Conservation (phyloP, 2,888 invertebrate genomes). For the Spicauda simplicius region DNA sequence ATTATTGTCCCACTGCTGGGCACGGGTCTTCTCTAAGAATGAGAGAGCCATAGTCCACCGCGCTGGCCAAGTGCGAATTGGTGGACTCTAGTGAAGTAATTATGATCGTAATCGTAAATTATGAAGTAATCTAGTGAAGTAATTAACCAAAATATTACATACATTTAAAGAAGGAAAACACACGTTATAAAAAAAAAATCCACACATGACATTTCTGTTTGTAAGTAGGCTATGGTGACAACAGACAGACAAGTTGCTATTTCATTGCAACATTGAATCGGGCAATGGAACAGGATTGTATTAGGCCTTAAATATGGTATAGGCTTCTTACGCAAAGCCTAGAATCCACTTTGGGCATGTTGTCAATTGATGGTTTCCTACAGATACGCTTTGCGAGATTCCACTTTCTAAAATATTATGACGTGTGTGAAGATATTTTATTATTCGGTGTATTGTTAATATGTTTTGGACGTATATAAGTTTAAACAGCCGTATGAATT, state of each 20-base stretch:
- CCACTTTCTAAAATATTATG: conserved; percentile 9
- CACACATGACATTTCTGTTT: not conserved
- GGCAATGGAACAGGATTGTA: conserved; percentile 20
- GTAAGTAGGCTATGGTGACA: not conserved
- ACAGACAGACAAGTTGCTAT: conserved; percentile 8
- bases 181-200: not conserved
- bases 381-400: not conserved
- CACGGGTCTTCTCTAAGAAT: no score
- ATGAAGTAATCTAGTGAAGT: no score
- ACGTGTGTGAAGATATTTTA: not conserved
- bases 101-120: no score
- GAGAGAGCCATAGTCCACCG: no score
- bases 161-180: no score
- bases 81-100: no score
- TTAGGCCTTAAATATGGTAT: conserved; percentile 16
- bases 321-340: conserved; percentile 22
- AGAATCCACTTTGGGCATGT: conserved; percentile 20
- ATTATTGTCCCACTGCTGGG: no score
- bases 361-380: conserved; percentile 30
- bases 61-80: no score
- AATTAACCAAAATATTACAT: no score
- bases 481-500: no score
- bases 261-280: conserved; percentile 21
- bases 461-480: no score
- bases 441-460: not conserved